Base-by-base conservation (phyloP, 2,888 invertebrate species). In the Leptopilina drosophilae region DNA sequence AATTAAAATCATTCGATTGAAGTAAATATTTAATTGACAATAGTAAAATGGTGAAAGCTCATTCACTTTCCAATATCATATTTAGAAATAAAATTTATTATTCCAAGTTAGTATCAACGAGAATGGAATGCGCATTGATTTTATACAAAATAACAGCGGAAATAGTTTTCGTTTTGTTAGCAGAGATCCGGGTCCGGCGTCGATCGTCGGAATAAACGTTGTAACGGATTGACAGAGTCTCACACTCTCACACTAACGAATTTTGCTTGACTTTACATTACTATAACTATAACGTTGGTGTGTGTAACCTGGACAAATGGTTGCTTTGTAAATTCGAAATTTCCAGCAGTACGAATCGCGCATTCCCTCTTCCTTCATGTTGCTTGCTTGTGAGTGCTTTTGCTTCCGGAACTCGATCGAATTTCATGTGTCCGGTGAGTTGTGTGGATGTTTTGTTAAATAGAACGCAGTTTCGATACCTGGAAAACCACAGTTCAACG, bases 311-410 rank as follows among this genome's bases (percentile, higher is more conserved):
- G 85, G 83, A 85, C 88, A 88, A 88, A 87, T 85, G 86, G 78
- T 77, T 83, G 87, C 87, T 88, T 87, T 87, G 88, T 87, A 85
- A 88, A 87, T 85, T 83, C 69, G 83, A 82, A 87, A 87, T 87
- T 85, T 83, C 81, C 83, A 79, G 81, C 83, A 79, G 77, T 77
- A 81, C 56, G 33, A 73, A 56, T 73, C 73, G 56, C 77, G 65
- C 26, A 77, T 81, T 69, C 46, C 76, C 76, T 77, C 78, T 81
- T 64, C 66, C 56, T 59, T 77, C 49, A 42, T 9, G 76, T 49
- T 49, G 49, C 49, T 46, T 33, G 46, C 46, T 46, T 33, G 15
- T 49, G 53, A 73, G 26, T 33, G 73, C 53, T 9, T 53, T n/a
- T 73, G 56, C 33, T 73, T 73, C 73, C 73, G 73, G 56, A 33